Evolutionary conservation across 2,797 vertebrate species (phyloP), one percentile per base, ranked within the genome.

Genomic region (Dallia pectoralis): DNA sequence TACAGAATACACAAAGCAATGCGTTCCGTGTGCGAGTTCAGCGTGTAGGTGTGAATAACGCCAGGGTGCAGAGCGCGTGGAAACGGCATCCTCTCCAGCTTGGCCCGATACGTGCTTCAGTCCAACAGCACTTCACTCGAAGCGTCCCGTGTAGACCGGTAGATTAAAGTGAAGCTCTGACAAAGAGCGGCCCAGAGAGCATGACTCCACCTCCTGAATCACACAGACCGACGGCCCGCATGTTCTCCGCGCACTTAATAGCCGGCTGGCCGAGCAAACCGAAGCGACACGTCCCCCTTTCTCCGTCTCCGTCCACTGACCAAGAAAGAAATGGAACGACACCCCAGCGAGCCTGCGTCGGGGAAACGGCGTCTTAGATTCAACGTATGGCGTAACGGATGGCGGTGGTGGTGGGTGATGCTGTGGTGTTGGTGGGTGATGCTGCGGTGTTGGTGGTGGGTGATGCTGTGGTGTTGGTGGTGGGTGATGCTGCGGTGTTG

Each of bases 221-320:
- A 78, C 40, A 61, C 49, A 61, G 76, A 32, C 40, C 69, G 47
- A 29, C 67, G 70, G 69, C 47, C 72, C 71, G 3, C n/a, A 25
- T 69, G 74, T 75, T 73, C 74, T 77, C 61, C 77, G 72, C 77
- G 78, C 65, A 71, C 33, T 74, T 86, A 86, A 89, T 90, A 89
- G 89, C 84, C 77, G 85, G 77, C 85, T 83, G 80, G 49, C 72
- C 83, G 75, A 81, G 72, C 84, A 85, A 51, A 25, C n/a, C 22
- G 22, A 2, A 22, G 53, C 53, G 18, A 36, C 79, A 77, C 68
- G 67, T 66, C 32, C 64, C 71, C 71, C 63, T 71, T n/a, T 56
- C 48, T 64, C 51, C 73, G 73, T 76, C 33, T 62, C 79, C 77
- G 70, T 85, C 75, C 77, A 81, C 72, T 77, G 74, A 75, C 76